Evolutionary conservation across 1,140 invertebrate species (phyloP).

Genomic region (Trachymyrmex septentrionalis): DNA sequence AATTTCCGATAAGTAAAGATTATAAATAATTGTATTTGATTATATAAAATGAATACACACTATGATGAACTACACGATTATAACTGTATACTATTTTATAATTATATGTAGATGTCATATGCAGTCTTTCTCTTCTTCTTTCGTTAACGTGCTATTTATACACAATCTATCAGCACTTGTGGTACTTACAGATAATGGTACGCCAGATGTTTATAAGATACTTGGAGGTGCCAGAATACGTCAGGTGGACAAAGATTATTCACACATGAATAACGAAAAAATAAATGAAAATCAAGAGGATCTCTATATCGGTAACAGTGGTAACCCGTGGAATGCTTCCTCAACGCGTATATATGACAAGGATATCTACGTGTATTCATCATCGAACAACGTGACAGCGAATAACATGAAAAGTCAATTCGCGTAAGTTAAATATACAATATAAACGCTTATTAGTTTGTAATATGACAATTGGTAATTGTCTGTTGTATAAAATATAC

Average conservation of each 20-base stretch:
- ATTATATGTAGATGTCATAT: neutral
- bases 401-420: conserved; percentile 46
- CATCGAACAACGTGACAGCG: conserved; percentile 23
- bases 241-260: conserved; percentile 46
- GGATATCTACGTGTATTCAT: conserved; percentile 33
- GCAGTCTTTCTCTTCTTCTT: neutral
- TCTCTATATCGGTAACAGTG: conserved; percentile 52
- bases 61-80: neutral
- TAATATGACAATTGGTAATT: neutral
- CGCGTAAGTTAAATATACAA: conserved; percentile 14
- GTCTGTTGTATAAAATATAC: no score
- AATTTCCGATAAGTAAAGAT: neutral
- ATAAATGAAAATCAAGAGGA: conserved; percentile 44
- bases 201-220: conserved; percentile 53
- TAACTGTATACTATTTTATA: conserved; percentile 35
- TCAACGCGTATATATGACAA: conserved; percentile 38
- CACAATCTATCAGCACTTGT: neutral
- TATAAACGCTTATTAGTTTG: neutral
- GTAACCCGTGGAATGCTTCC: conserved; percentile 60
- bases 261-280: conserved; percentile 19
- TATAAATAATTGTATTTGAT: neutral
- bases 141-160: neutral
- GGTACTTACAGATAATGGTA: conserved; percentile 46
- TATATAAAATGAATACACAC: neutral
- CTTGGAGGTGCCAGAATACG: conserved; percentile 29